These are phyloP conservation scores for Caerostris extrusa DNA, from an alignment of 1,140 invertebrate genomes.

Conservation along the genomic window DNA sequence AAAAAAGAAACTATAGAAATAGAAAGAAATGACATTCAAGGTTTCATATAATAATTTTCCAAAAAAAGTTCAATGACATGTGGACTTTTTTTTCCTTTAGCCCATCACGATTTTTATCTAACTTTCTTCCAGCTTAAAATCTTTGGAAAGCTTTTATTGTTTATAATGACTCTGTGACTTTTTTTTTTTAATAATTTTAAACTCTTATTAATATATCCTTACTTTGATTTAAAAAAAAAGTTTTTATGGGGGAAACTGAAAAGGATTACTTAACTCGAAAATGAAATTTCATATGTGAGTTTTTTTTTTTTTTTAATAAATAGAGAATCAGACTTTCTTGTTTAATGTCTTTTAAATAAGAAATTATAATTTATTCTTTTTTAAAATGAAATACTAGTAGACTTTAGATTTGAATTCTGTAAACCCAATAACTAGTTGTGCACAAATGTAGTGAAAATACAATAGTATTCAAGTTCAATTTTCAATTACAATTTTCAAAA, in stretches of 20 bases:
- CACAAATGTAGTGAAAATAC: no score
- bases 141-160: not conserved
- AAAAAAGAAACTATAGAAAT: not conserved
- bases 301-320: not conserved
- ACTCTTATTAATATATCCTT: not conserved
- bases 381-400: no score
- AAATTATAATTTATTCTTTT: no score
- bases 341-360: no score
- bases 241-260: not conserved
- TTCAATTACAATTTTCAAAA: no score
- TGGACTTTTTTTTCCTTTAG: not conserved
- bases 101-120: not conserved
- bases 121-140: not conserved
- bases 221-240: not conserved
- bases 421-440: no score
- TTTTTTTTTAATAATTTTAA: not conserved
- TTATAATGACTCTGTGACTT: not conserved
- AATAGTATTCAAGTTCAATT: no score
- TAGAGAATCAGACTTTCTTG: not conserved
- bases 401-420: no score
- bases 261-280: not conserved
- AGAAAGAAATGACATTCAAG: constrained; percentile 11
- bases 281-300: not conserved
- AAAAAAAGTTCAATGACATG: not conserved
- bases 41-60: constrained; percentile 38